Conservation (phyloP, 2,113 vertebrate species). For the Gadus chalcogrammus region DNA sequence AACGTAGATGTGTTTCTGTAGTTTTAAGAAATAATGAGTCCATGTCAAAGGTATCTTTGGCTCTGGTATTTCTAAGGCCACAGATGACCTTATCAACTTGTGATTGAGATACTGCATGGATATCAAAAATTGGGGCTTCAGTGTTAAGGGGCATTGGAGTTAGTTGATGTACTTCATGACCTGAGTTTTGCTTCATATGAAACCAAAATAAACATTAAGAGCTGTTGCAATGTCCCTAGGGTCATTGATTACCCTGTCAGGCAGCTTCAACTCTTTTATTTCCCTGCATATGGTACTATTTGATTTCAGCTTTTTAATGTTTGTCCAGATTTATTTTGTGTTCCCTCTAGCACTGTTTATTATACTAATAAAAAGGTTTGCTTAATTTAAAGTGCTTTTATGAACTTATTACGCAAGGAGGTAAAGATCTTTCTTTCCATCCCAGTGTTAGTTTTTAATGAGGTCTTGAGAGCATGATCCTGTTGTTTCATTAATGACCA, state of each 20-base stretch:
- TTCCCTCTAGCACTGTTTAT: conserved; percentile 1
- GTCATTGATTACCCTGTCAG: too few species aligned
- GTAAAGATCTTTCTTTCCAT: too few species aligned
- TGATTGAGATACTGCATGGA: background rate
- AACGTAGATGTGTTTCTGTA: too few species aligned
- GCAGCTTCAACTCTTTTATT: background rate
- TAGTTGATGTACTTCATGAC: too few species aligned
- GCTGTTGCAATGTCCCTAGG: background rate
- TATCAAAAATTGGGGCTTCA: too few species aligned
- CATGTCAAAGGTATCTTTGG: background rate
- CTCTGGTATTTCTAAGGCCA: background rate
- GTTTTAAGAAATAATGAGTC: background rate
- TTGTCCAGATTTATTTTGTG: background rate
- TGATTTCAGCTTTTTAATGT: background rate
- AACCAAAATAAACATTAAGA: background rate
- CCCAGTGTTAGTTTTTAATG: too few species aligned
- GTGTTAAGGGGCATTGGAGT: background rate
- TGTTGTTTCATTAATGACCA: too few species aligned
- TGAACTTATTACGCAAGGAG: background rate
- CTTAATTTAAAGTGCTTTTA: background rate
- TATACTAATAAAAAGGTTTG: background rate
- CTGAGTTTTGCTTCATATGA: too few species aligned
- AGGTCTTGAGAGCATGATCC: too few species aligned
- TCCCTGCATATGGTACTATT: background rate
- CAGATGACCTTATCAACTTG: background rate